Evolutionary conservation across 2,113 vertebrate genomes (phyloP), one percentile per base, ranked within the genome.

Genomic region (Indicator indicator): DNA sequence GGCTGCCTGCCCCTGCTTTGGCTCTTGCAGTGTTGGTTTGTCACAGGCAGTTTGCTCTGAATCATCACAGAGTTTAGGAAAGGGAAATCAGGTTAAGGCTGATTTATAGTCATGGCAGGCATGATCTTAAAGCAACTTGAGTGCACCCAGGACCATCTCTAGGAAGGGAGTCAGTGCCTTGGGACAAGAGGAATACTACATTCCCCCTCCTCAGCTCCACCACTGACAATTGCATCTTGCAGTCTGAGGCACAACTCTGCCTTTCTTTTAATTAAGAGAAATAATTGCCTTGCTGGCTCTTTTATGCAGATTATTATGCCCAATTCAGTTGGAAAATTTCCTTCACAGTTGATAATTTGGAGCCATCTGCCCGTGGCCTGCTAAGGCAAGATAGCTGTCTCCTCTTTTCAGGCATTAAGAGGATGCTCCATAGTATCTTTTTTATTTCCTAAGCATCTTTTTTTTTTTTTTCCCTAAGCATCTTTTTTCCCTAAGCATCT

Each of bases 301-400:
- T 82, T 89, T 80, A 59, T 74, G 46, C 79, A 80, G 68, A 89
- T 87, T 85, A 62, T 55, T 55, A 38, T 68, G 59, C 40, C 81
- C 17, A 10, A 55, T 80, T 62, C 44, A 23, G 44, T 81, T 82
- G 81, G 38, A 86, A 86, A 94, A 62, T 65, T 65, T 94, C 63
- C 17, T 26, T 85, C 68, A 64, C 48, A 16, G 17, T 85, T 89
- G 77, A 77, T 73, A 80, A 85, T 95, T 83, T 87, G 69, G 71
- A 73, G 63, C 86, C 89, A 93, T 89, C 87, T 94, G 84, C 83
- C 79, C 80, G 52, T 69, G 72, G 46, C 52, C 82, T 88, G 56
- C 23, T 93, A 88, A 77, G 68, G 68, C 62, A 42, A 76, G 70
- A 70, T 76, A 89, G 83, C 68, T 54, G 16, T 83, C 33, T 85